Conservation (phyloP, 2,888 invertebrate genomes). For the Lycaena phlaeas region DNA sequence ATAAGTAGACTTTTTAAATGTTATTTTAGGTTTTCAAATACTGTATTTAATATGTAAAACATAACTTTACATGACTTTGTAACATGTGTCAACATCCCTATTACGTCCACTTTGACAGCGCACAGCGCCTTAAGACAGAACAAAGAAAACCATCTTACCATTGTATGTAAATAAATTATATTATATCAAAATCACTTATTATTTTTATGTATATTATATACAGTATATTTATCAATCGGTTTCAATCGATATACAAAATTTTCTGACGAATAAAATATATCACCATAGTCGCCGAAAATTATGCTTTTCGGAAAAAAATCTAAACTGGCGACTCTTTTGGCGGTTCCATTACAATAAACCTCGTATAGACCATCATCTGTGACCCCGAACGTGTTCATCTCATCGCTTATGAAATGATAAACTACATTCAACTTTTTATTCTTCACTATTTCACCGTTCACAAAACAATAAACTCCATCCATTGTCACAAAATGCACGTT, state of each 20-base stretch:
- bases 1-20: too few species aligned
- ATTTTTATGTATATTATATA: slow-evolving; percentile 41
- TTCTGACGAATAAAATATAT: slow-evolving; percentile 47
- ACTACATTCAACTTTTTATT: slow-evolving; percentile 42
- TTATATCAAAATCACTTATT: slow-evolving; percentile 10
- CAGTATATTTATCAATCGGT: slow-evolving; percentile 45
- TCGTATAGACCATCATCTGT: slow-evolving; percentile 40
- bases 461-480: slow-evolving; percentile 52
- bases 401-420: slow-evolving; percentile 44
- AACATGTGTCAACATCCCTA: too few species aligned
- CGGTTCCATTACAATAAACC: slow-evolving; percentile 55
- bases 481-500: slow-evolving; percentile 51
- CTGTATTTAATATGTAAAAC: too few species aligned
- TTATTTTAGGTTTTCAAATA: too few species aligned
- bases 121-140: background rate
- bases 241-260: slow-evolving; percentile 44
- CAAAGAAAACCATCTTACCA: slow-evolving; percentile 1
- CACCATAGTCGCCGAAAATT: slow-evolving; percentile 55
- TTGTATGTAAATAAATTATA: slow-evolving; percentile 1
- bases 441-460: slow-evolving; percentile 37
- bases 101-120: too few species aligned
- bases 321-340: slow-evolving; percentile 36
- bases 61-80: too few species aligned
- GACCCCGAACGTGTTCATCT: slow-evolving; percentile 40
- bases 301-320: slow-evolving; percentile 45